Percentiles rank a stretch among this genome's conserved stretches.
Conservation (phyloP, 2,113 vertebrate species). For the Dicerorhinus sumatrensis region DNA sequence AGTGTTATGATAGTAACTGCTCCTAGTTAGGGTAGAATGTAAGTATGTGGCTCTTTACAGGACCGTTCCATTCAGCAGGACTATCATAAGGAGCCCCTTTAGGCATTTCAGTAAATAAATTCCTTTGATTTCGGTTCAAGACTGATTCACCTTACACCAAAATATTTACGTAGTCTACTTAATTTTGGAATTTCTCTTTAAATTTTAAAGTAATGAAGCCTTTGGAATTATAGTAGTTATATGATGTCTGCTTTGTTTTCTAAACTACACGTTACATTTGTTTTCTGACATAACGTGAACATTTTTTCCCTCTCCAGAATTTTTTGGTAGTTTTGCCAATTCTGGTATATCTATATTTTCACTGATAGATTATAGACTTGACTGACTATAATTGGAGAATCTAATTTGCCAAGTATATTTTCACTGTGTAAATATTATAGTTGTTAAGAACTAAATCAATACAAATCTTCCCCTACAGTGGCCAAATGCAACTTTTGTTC, state of each 20-base stretch:
- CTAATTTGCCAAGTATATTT: neutral
- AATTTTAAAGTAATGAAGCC: neutral
- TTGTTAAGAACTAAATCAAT: neutral
- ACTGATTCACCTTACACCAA: neutral
- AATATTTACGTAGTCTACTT: neutral
- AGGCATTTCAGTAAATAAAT: neutral
- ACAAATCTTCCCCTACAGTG: neutral
- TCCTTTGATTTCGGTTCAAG: neutral
- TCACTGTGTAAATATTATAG: neutral
- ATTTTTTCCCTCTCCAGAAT: neutral
- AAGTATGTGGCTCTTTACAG: neutral
- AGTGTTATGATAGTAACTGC: neutral
- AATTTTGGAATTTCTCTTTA: conserved; percentile 8
- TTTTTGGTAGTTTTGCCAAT: neutral
- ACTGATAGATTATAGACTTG: neutral
- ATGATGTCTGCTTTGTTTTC: neutral
- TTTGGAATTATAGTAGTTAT: neutral
- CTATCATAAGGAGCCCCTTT: neutral
- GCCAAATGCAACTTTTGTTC: neutral
- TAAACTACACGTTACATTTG: neutral
- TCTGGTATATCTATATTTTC: neutral
- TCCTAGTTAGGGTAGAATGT: neutral
- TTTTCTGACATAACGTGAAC: neutral
- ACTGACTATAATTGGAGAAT: neutral
- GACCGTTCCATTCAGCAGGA: neutral